Evolutionary conservation across 2,113 vertebrate genomes (phyloP).

Genomic region (Cervus canadensis): DNA sequence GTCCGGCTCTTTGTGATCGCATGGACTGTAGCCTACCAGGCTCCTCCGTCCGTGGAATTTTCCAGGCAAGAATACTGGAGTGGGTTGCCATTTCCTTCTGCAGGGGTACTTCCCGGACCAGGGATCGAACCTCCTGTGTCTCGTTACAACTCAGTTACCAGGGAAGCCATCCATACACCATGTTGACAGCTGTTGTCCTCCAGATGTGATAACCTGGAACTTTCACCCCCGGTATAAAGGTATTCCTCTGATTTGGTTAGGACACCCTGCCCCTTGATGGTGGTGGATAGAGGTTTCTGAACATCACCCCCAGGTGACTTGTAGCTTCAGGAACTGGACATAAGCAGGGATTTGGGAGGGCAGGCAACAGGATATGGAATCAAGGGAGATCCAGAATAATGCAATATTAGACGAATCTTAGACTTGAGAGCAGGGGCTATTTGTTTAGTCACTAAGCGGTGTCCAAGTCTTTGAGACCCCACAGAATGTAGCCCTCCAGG

Average conservation of each 20-base stretch:
- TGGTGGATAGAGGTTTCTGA: not conserved
- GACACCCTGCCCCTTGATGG: not conserved
- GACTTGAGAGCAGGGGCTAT: not conserved
- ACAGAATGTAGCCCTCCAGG: not conserved
- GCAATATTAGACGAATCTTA: not conserved
- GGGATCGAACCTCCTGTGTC: not conserved
- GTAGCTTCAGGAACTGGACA: not conserved
- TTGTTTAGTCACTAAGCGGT: not conserved
- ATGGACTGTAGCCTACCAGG: not conserved
- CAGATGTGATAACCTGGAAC: not conserved
- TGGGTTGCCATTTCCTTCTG: not conserved
- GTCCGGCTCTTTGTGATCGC: not conserved
- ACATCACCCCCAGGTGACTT: not conserved
- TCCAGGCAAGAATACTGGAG: not conserved
- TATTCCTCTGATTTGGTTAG: not conserved
- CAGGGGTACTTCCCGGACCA: not conserved
- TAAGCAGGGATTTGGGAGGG: not conserved
- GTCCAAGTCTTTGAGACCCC: not conserved
- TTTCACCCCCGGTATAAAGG: not conserved
- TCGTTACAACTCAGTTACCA: not conserved
- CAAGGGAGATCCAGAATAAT: not conserved
- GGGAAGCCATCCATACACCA: not conserved
- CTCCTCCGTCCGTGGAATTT: not conserved
- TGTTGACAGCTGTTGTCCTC: not conserved
- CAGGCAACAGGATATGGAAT: not conserved